Evolutionary conservation across 2,113 vertebrate genomes (phyloP), one percentile per base, ranked within the genome.

Genomic region (Calidris pugnax): DNA sequence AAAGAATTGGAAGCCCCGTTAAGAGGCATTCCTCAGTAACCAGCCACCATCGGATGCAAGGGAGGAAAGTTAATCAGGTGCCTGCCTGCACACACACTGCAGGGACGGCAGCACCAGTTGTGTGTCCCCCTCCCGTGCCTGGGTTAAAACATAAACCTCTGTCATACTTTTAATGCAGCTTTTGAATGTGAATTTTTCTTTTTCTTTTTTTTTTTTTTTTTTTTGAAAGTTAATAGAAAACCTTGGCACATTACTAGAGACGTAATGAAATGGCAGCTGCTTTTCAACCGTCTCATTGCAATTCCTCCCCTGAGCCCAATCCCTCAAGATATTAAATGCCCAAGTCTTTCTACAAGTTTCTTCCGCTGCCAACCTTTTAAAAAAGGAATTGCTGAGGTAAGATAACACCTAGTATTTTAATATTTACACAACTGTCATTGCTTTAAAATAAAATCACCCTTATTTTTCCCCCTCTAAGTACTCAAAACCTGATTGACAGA

Each of bases 221-320:
- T 10, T 82, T 45, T 30, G 41, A 76, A 89, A 96, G 89, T 75
- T 95, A 96, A 95, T 68, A 81, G 88, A 93, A 97, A 97, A 87
- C 57, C 79, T 78, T 97, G 93, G 94, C 93, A 96, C 85, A 72
- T 90, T 96, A 95, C 96, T 86, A 62, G 55, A 92, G 83, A 93
- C 3, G 19, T 76, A 94, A 94, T 93, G 91, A 95, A 96, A 96
- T 62, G 72, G 95, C 92, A 97, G 95, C 74, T 95, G 91, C 89
- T 95, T 97, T 95, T 97, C 96, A 93, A 89, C 87, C 84, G 86
- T 95, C 90, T 94, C 93, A 87, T 86, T 94, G 83, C 83, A 88
- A 93, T 90, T 86, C 91, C 82, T 87, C 86, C 87, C 78, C 57
- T 78, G 62, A 90, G 89, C 75, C 89, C 87, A 94, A 57, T 79